Evolutionary conservation across 2,113 vertebrate species (phyloP).

Genomic region (human (Homo sapiens)): DNA sequence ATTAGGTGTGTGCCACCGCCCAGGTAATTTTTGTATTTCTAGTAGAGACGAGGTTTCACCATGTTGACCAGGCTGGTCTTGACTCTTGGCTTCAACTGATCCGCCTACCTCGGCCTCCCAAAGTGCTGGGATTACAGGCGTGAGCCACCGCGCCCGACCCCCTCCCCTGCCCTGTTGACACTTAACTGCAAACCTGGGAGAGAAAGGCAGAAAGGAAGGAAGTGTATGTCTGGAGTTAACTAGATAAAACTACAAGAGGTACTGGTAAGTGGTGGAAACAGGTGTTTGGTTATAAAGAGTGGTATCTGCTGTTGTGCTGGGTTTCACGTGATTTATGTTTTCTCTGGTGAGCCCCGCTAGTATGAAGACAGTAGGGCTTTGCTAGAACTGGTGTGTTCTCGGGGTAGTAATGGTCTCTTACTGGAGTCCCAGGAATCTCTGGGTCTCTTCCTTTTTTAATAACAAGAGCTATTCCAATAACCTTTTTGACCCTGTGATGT

Average conservation of each 20-base stretch:
- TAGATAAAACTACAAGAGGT: neutral
- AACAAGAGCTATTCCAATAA: neutral
- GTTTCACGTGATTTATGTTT: neutral
- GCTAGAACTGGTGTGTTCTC: neutral
- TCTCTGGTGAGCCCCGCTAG: neutral
- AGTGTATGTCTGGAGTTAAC: neutral
- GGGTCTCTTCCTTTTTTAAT: neutral
- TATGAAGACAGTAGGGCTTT: neutral
- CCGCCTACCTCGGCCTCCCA: too few species aligned
- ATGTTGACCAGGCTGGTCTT: too few species aligned
- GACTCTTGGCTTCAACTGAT: too few species aligned
- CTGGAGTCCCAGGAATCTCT: neutral
- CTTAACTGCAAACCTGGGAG: neutral
- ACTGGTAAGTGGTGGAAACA: neutral
- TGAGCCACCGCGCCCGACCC: accelerated
- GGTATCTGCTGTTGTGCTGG: neutral
- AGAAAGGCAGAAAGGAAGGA: neutral
- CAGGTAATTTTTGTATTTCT: too few species aligned
- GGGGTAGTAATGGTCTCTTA: neutral
- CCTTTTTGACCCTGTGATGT: neutral
- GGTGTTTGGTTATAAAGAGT: neutral
- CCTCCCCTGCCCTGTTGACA: neutral
- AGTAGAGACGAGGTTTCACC: too few species aligned
- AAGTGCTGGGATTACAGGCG: too few species aligned
- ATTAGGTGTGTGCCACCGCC: too few species aligned